phyloP scores from a whole-genome alignment of 35 echinoderm and acorn worm species.

The Lytechinus pictus region DNA sequence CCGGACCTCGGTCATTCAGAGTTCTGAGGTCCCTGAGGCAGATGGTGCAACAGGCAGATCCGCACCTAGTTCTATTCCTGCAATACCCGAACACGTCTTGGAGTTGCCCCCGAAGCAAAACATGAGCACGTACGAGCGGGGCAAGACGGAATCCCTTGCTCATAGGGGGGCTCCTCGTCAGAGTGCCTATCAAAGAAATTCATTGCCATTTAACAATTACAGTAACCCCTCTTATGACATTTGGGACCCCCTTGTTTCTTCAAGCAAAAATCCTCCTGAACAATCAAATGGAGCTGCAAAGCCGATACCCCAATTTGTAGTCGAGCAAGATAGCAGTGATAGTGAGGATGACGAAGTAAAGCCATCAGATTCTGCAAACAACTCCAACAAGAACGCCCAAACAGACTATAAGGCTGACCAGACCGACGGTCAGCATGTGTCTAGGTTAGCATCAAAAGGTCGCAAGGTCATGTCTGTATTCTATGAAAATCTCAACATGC shows the following conservation, averaged over 20 bases:
- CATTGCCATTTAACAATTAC: constrained; percentile 54
- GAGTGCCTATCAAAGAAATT: constrained; percentile 72
- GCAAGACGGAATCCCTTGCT: constrained; percentile 73
- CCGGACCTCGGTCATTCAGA: constrained; percentile 26
- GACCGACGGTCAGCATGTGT: constrained; percentile 53
- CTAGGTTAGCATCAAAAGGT: constrained; percentile 52
- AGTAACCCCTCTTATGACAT: constrained; percentile 80
- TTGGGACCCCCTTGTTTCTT: constrained; percentile 71
- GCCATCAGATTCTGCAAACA: constrained; percentile 18
- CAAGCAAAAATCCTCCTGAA: constrained; percentile 26
- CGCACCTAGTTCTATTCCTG: background rate
- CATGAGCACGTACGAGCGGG: constrained; percentile 69
- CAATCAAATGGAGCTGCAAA: constrained; percentile 33
- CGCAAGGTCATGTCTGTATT: constrained; percentile 62
- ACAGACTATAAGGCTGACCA: constrained; percentile 48
- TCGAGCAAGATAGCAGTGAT: constrained; percentile 44
- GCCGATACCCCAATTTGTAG: constrained; percentile 31
- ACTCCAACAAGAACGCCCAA: constrained; percentile 24
- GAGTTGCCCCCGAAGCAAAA: background rate
- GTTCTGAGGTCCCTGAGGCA: background rate
- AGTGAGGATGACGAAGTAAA: constrained; percentile 32
- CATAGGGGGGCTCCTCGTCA: constrained; percentile 66
- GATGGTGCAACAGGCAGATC: constrained; percentile 19
- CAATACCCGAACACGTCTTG: background rate
- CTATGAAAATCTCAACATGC: constrained; percentile 77